Evolutionary conservation across 2,888 invertebrate genomes (phyloP), one percentile per base, ranked within the genome.

Genomic region (Drosophila austrosaltans): DNA sequence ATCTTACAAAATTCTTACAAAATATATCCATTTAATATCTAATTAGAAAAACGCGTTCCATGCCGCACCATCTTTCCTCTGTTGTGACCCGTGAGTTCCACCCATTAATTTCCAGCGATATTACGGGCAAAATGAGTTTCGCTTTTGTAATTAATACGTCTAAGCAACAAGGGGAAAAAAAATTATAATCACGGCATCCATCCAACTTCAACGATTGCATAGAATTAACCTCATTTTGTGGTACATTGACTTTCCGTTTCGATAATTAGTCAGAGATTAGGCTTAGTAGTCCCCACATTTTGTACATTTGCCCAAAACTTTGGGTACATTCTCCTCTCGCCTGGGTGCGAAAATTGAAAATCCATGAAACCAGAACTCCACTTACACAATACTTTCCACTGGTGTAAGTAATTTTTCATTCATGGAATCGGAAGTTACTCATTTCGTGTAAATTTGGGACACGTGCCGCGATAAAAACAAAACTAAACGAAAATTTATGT

Each of bases 391-490:
- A 36, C 36, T 60, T 25, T 48, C 25, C 48, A 48, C 12, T 25
- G 25, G 25, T 48, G 62, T 61, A 67, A 65, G 66, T 79, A 69
- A 79, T 72, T 81, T 83, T 76, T 83, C 66, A 69, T 79, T 74
- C 76, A 69, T 65, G 30, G 44, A 68, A 76, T 69, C 78, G 79
- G 76, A 84, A 78, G 63, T 76, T 42, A 22, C 69, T 44, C 65
- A 67, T 79, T 81, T 76, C 60, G 69, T 59, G 72, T 69, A 81
- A 84, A 79, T 76, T 72, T 53, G 62, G 59, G 67, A 76, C 82
- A 81, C 78, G 79, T 81, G 82, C 78, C 69, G 62, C 66, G 69
- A 66, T 63, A 70, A 76, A 71, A 58, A 28, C 61, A 54, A 53
- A 22, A 44, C 32, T 32, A 40, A 74, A 64, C 42, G 32, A 66